phyloP scores from a whole-genome alignment of 2,797 vertebrate species.

The Parauchenoglanis punctatus region DNA sequence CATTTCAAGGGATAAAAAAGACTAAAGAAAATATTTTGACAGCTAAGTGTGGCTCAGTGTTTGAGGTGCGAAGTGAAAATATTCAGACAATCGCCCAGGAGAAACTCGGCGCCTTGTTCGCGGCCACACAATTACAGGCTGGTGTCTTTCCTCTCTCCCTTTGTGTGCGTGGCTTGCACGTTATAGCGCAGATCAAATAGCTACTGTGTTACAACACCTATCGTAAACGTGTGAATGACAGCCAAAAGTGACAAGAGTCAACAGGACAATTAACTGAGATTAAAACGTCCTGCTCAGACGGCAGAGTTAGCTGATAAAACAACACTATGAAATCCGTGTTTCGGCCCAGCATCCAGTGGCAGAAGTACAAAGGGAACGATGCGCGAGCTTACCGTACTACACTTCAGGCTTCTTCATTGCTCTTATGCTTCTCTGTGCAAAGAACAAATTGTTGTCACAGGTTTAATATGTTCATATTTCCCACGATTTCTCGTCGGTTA shows the following conservation, averaged over 20 bases:
- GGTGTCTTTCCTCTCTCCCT: slow-evolving; percentile 13
- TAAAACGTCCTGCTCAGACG: not conserved
- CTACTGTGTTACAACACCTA: not conserved
- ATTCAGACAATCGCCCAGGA: not conserved
- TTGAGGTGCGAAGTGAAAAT: not conserved
- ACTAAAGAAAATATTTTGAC: too few species aligned
- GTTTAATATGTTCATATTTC: not conserved
- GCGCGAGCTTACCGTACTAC: slow-evolving; percentile 42
- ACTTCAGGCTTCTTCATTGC: slow-evolving; percentile 5
- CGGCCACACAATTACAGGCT: not conserved
- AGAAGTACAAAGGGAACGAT: slow-evolving; percentile 62
- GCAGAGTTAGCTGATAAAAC: not conserved
- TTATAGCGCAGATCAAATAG: not conserved
- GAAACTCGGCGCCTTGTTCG: not conserved
- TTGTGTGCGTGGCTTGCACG: not conserved
- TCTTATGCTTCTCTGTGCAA: not conserved
- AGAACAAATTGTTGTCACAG: not conserved
- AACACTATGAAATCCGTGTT: not conserved
- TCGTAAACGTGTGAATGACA: not conserved
- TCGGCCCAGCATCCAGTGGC: slow-evolving; percentile 52
- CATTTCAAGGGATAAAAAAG: not conserved
- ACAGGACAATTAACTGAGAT: not conserved
- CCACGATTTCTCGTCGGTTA: not conserved
- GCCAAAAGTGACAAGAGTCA: not conserved
- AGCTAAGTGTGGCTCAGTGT: not conserved